Conservation (phyloP, 2,888 invertebrate genomes). For the Hermaeophaga mercurialis region DNA sequence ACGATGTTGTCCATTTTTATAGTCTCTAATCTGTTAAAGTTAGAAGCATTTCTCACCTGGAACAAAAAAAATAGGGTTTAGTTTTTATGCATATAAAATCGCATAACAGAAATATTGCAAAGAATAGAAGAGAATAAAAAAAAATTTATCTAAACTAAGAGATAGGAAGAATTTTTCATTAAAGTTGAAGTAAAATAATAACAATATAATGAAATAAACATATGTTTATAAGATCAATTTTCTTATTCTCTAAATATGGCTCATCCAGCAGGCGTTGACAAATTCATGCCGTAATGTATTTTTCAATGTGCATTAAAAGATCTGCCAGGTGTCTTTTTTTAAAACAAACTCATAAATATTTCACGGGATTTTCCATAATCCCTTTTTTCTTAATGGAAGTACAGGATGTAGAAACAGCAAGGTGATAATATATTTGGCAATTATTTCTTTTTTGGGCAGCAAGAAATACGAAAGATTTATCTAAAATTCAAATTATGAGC, state of each 20-base stretch:
- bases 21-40: slow-evolving; percentile 41
- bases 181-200: too few species aligned
- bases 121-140: too few species aligned
- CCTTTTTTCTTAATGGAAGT: slow-evolving; percentile 34
- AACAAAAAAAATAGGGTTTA: slow-evolving; percentile 42
- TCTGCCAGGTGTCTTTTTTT: slow-evolving; percentile 18
- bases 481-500: slow-evolving; percentile 48
- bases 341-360: slow-evolving; percentile 27
- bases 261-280: slow-evolving; percentile 2
- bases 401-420: slow-evolving; percentile 40
- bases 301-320: slow-evolving; percentile 25
- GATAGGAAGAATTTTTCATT: too few species aligned
- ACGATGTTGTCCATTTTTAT: slow-evolving; percentile 42
- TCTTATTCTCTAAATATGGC: too few species aligned
- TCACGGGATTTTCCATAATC: slow-evolving; percentile 28
- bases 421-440: slow-evolving; percentile 49
- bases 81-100: background rate
- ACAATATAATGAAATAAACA: too few species aligned
- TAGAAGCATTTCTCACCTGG: slow-evolving; percentile 50
- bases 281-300: slow-evolving; percentile 18
- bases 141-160: too few species aligned
- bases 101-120: too few species aligned
- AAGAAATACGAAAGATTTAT: slow-evolving; percentile 48
- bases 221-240: too few species aligned
- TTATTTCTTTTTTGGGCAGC: slow-evolving; percentile 49